Evolutionary conservation across 2,797 vertebrate species (phyloP), one percentile per base, ranked within the genome.

Genomic region (Bovichtus variegatus): DNA sequence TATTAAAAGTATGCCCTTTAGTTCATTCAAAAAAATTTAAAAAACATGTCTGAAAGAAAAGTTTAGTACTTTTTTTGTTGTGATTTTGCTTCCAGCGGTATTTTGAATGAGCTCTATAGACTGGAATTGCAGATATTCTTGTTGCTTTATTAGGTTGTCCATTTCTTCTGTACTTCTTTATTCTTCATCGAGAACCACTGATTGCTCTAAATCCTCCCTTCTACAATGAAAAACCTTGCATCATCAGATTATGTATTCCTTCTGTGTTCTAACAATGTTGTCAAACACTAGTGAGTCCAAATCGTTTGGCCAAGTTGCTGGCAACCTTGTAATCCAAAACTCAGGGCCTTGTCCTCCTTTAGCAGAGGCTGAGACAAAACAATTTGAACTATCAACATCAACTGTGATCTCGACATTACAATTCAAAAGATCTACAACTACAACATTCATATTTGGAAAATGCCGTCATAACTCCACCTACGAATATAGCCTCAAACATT

Each of bases 11-110:
- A 8, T 67, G 47, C 6, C 21, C 7, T 62, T 72, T 65, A 57
- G 59, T 62, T 41, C 6, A 46, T 58, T 62, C 59, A 64, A 64
- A 66, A n/a, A n/a, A n/a, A n/a, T n/a, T n/a, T 12, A 38, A 67
- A 1, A 54, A 74, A 71, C 25, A 49, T 27, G 8, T 29, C 59
- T 31, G 13, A 61, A 62, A 41, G 0, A 64, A 19, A 63, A 41
- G 9, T 7, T 3, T 7, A 3, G 19, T 29, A 19, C 50, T 57
- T 51, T 59, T n/a, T 68, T 9, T 25, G 21, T 38, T 66, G 44
- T 34, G 11, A 31, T 40, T 69, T 51, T 44, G 21, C 19, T 31
- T 63, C 34, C 29, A 12, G 18, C 25, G 27, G 43, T 31, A 29
- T 21, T 29, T 46, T 43, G n/a, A 66, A 58, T 68, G n/a, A 68